Evolutionary conservation across 2,888 invertebrate species (phyloP).

Genomic region (Horisme vitalbata): DNA sequence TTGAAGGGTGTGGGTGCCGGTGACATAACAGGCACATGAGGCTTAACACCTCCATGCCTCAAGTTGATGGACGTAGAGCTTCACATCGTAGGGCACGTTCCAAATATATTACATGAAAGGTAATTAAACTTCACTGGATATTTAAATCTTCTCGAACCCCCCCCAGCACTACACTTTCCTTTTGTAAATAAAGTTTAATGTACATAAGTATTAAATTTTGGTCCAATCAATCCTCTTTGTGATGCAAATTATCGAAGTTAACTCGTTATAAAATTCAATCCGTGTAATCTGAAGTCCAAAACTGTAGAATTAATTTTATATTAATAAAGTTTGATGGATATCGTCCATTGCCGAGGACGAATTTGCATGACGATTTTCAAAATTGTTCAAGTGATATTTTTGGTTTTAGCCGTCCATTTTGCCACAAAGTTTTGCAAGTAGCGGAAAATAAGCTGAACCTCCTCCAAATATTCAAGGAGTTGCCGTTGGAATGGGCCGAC

Average conservation of each 20-base stretch:
- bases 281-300: slow-evolving; percentile 12
- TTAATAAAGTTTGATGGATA: slow-evolving; percentile 23
- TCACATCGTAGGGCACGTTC: too few species aligned
- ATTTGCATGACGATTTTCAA: neutral
- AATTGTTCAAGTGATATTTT: neutral
- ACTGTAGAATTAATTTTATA: slow-evolving; percentile 23
- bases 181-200: slow-evolving; percentile 6
- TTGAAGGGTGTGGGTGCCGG: too few species aligned
- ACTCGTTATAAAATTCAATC: slow-evolving; percentile 28
- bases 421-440: too few species aligned
- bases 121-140: too few species aligned
- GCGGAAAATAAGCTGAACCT: too few species aligned
- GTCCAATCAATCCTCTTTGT: slow-evolving; percentile 19
- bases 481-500: too few species aligned
- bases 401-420: neutral
- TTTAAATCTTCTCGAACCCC: neutral
- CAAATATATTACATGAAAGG: too few species aligned
- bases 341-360: slow-evolving; percentile 8
- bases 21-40: too few species aligned
- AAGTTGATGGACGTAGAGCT: too few species aligned
- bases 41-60: too few species aligned
- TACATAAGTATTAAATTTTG: slow-evolving; percentile 6
- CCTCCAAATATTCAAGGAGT: too few species aligned
- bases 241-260: slow-evolving; percentile 25
- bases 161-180: neutral